Percentiles rank a stretch among this genome's conserved stretches.
Evolutionary conservation across 2,113 vertebrate species (phyloP).

Genomic region (Lanius ludovicianus): DNA sequence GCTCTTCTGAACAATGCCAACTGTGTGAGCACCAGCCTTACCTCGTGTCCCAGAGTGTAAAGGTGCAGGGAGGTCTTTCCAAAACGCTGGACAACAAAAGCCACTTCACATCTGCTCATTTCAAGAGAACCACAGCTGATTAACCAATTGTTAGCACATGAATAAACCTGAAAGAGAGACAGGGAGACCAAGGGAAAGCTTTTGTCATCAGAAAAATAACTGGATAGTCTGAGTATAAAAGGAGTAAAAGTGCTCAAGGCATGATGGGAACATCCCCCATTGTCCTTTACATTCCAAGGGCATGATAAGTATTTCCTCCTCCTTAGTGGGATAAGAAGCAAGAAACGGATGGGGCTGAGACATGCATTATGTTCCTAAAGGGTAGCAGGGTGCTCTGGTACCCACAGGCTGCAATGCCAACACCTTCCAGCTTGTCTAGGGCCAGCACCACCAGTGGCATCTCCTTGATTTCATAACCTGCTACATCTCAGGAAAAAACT

Average conservation of each 20-base stretch:
- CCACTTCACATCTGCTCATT: constrained; percentile 22
- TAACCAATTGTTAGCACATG: constrained; percentile 25
- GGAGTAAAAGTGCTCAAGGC: neutral
- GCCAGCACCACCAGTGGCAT: neutral
- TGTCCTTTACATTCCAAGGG: constrained; percentile 32
- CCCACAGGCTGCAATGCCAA: neutral
- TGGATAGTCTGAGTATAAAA: neutral
- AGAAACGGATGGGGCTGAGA: neutral
- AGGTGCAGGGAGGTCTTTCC: neutral
- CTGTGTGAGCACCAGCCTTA: neutral
- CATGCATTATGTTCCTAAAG: neutral
- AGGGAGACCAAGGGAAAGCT: constrained; percentile 5
- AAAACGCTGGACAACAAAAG: neutral
- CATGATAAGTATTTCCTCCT: constrained; percentile 16
- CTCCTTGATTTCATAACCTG: neutral
- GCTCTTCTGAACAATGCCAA: neutral
- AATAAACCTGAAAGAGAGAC: constrained; percentile 34
- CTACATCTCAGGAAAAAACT: neutral
- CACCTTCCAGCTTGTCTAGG: rapidly evolving
- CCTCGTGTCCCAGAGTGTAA: neutral
- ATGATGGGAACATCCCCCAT: constrained; percentile 18
- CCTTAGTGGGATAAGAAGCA: neutral
- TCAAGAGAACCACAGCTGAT: neutral
- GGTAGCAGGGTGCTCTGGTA: neutral
- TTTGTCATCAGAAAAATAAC: neutral